phyloP scores from a whole-genome alignment of 2,888 invertebrate species.

The Calameuta filiformis region DNA sequence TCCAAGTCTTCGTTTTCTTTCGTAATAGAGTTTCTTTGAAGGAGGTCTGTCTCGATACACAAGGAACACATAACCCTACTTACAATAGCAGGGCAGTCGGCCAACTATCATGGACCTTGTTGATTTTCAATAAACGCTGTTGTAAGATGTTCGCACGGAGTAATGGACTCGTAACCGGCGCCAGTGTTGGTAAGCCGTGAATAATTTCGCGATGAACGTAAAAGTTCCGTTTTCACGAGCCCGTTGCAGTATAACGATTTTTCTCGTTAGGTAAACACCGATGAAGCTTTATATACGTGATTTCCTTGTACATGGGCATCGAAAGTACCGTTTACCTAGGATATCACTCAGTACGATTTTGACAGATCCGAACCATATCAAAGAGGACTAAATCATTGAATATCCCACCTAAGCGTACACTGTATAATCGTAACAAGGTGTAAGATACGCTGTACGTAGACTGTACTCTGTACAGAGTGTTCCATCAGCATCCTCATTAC shows the following conservation, averaged over 20 bases:
- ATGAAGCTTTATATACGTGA: not conserved
- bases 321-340: not conserved
- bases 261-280: not conserved
- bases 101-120: not conserved
- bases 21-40: no score
- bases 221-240: not conserved
- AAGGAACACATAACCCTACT: no score
- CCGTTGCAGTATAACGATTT: not conserved
- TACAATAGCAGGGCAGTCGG: not conserved
- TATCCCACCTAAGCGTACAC: not conserved
- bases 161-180: constrained; percentile 2
- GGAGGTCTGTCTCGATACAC: no score
- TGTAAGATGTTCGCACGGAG: not conserved
- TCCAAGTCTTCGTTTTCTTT: no score
- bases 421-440: not conserved
- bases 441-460: not conserved
- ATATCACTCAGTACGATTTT: not conserved
- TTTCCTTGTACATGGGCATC: not conserved
- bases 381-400: not conserved
- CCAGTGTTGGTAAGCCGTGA: not conserved
- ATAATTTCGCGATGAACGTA: not conserved
- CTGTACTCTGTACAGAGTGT: not conserved
- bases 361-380: not conserved
- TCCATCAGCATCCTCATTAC: constrained; percentile 40
- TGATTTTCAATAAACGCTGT: not conserved